phyloP scores from a whole-genome alignment of 2,888 invertebrate genomes.

The Andrena fulva region DNA sequence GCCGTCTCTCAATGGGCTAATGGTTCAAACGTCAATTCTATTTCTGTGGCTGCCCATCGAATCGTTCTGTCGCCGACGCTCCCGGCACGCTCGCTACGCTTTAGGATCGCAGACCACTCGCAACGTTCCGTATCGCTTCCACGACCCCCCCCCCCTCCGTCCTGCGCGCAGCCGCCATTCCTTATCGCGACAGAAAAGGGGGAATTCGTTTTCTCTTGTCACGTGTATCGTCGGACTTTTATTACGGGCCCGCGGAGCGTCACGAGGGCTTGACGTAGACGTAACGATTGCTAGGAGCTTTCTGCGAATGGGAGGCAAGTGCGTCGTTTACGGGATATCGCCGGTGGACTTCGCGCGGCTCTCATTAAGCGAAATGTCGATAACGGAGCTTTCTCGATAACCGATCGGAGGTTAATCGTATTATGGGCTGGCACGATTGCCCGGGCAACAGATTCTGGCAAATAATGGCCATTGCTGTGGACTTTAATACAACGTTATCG shows the following conservation, averaged over 20 bases:
- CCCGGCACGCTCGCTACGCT: background rate
- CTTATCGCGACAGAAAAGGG: conserved; percentile 47
- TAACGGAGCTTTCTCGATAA: conserved; percentile 62
- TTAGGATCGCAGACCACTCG: background rate
- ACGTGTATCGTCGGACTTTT: conserved; percentile 46
- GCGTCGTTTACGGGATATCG: conserved; percentile 59
- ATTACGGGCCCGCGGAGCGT: conserved; percentile 43
- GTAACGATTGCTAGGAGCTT: conserved; percentile 62
- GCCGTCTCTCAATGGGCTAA: too few species aligned
- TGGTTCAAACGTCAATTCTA: too few species aligned
- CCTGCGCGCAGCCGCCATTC: background rate
- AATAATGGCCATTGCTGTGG: conserved; percentile 25
- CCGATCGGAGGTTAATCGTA: conserved; percentile 67
- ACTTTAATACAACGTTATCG: conserved; percentile 46
- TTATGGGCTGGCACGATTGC: conserved; percentile 52
- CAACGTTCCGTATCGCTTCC: conserved; percentile 10
- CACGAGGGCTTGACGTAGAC: conserved; percentile 68
- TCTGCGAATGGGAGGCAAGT: conserved; percentile 55
- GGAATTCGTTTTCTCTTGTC: conserved; percentile 53
- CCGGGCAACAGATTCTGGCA: conserved; percentile 21
- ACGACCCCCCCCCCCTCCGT: background rate
- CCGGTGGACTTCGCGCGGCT: conserved; percentile 69
- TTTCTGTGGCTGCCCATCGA: too few species aligned
- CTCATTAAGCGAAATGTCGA: conserved; percentile 62
- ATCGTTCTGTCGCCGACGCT: background rate